Base-by-base conservation (phyloP, 1,140 invertebrate species). In the Eupeodes corollae region DNA sequence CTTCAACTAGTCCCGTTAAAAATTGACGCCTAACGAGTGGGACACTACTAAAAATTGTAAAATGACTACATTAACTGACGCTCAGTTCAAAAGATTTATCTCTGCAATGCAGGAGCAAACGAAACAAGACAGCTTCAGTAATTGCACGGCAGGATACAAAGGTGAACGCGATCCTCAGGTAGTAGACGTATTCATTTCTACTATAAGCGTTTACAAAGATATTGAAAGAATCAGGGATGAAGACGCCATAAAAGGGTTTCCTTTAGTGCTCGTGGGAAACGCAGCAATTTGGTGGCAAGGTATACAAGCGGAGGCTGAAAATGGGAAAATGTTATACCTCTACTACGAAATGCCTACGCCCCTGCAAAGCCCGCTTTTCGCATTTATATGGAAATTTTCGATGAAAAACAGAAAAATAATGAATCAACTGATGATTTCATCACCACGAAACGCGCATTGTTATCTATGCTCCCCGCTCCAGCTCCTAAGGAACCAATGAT, bases 51-150 rank as follows among this genome's bases (percentile, higher is more conserved):
- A n/a, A n/a, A n/a, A n/a, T n/a, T n/a, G n/a, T n/a, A n/a, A n/a
- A n/a, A n/a, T n/a, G n/a, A n/a, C n/a, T n/a, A n/a, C n/a, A n/a
- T n/a, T n/a, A n/a, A n/a, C n/a, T n/a, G n/a, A n/a, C n/a, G n/a
- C n/a, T n/a, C n/a, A n/a, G n/a, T n/a, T n/a, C n/a, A n/a, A n/a
- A n/a, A n/a, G n/a, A n/a, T n/a, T n/a, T n/a, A n/a, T n/a, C n/a
- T n/a, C n/a, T n/a, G n/a, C n/a, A n/a, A n/a, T n/a, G n/a, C n/a
- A n/a, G n/a, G n/a, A n/a, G n/a, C n/a, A n/a, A n/a, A n/a, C n/a
- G n/a, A n/a, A n/a, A n/a, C n/a, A 65, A 42, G 64, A 61, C 2
- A 65, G 56, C 45, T 67, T 67, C 19, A 65, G 55, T 42, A 67
- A 62, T 32, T 67, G 64, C 16, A 18, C n/a, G 2, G 53, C 52